Evolutionary conservation across 2,797 vertebrate genomes (phyloP), one percentile per base, ranked within the genome.

Genomic region (Clamator glandarius): DNA sequence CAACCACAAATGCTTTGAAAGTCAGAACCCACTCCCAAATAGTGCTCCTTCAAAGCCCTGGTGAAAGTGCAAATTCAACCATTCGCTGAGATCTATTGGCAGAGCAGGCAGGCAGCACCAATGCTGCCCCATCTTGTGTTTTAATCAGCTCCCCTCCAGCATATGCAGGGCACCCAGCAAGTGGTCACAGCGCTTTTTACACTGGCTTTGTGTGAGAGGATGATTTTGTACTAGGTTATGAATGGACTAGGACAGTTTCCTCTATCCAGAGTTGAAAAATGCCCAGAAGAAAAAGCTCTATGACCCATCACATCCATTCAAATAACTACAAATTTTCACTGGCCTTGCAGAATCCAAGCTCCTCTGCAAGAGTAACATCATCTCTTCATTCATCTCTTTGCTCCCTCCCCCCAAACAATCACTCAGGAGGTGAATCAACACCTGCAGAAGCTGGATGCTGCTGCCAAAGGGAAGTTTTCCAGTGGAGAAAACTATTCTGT

Each of bases 131-230:
- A 18, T 4, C 25, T 25, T 21, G 20, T 3, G 12, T 51, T 92
- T 57, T 25, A 31, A 68, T 3, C 54, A 19, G 41, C 48, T 72
- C 41, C 67, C 31, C 29, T 42, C 41, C 66, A 66, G 5, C 9
- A 15, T 8, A 23, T 0, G 1, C 1, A 3, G 54, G 25, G 15
- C 75, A 61, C 42, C 58, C 42, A 28, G 31, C 23, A 25, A 17
- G 59, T 0, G 7, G 8, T 15, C 77, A 24, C 63, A 76, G 85
- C 64, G 52, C 61, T 55, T 50, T 33, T 21, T 29, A 44, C 42
- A 31, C 33, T 39, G 19, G 10, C 20, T 3, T 1, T 11, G 55
- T 31, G 31, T 20, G 36, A 87, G 69, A 42, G 17, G 28, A 36
- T 44, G 24, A 8, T 24, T 78, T 50, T 26, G 50, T 46, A 28